Evolutionary conservation across 1,140 invertebrate genomes (phyloP).

Genomic region (Sweltsa coloradensis): DNA sequence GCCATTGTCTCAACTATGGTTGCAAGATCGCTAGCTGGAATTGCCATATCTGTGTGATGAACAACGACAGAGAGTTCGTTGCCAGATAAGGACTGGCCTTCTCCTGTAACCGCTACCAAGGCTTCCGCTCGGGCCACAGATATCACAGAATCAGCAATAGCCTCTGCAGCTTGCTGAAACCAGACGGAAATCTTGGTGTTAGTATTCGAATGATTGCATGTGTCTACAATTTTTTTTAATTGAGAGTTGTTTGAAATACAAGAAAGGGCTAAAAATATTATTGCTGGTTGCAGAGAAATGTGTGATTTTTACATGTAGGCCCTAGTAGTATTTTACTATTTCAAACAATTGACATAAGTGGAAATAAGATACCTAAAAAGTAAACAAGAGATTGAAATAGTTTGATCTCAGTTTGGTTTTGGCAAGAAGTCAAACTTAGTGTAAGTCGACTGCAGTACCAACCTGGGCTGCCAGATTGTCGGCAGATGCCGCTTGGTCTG

Average conservation of each 20-base stretch:
- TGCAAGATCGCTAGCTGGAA: constrained; percentile 56
- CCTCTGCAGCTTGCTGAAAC: constrained; percentile 67
- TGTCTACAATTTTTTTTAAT: too few relatives aligned
- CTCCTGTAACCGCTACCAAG: constrained; percentile 44
- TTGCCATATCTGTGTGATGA: constrained; percentile 44
- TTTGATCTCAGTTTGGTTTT: too few relatives aligned
- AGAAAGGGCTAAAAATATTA: too few relatives aligned
- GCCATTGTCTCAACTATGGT: constrained; percentile 73
- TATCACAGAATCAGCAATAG: constrained; percentile 76
- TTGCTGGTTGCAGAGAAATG: too few relatives aligned
- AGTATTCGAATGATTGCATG: not conserved
- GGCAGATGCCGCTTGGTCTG: constrained; percentile 80
- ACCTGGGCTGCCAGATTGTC: constrained; percentile 79
- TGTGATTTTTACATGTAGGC: too few relatives aligned
- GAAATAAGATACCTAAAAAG: too few relatives aligned
- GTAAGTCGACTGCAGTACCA: constrained; percentile 8
- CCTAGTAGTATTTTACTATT: too few relatives aligned
- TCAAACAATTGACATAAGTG: too few relatives aligned
- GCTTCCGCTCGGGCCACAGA: constrained; percentile 71
- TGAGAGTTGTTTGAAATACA: too few relatives aligned
- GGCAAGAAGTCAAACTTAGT: too few relatives aligned
- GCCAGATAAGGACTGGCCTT: constrained; percentile 26
- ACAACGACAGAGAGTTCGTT: constrained; percentile 41
- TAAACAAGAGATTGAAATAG: too few relatives aligned
- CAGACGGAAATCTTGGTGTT: constrained; percentile 12